A percentile compares a stretch with the other conserved stretches of the same genome.
phyloP scores from a whole-genome alignment of 2,888 invertebrate genomes.

The Drosophila emarginata region DNA sequence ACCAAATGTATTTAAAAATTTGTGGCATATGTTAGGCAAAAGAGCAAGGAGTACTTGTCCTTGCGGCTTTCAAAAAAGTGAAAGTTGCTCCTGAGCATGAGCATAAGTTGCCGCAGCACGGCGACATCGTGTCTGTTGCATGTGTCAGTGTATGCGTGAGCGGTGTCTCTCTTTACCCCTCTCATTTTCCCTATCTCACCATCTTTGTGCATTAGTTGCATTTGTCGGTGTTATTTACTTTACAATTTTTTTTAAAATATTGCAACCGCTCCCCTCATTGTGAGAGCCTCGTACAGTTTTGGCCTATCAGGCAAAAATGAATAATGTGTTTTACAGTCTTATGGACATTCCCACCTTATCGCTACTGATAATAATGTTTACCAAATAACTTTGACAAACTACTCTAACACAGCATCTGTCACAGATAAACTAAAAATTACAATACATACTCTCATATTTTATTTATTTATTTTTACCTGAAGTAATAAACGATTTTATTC shows the following conservation, averaged over 20 bases:
- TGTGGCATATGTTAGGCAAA: background rate
- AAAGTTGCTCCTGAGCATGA: conserved; percentile 23
- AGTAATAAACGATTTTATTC: background rate
- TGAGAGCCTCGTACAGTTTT: background rate
- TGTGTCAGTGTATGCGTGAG: conserved; percentile 19
- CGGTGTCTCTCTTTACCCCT: conserved; percentile 1
- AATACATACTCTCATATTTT: no score
- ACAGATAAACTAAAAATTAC: background rate
- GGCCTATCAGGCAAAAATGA: background rate
- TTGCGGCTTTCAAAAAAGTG: conserved; percentile 5
- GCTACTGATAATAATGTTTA: conserved; percentile 3
- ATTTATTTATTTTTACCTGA: no score
- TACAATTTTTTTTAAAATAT: background rate
- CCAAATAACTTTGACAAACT: background rate
- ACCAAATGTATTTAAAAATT: background rate
- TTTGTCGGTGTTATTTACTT: conserved; percentile 5
- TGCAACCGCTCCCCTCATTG: background rate
- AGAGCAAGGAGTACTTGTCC: background rate
- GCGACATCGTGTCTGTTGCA: conserved; percentile 36
- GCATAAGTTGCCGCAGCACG: conserved; percentile 14
- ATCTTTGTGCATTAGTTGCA: conserved; percentile 1
- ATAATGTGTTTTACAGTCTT: conserved; percentile 18
- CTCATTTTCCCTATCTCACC: background rate
- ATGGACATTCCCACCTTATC: conserved; percentile 22
- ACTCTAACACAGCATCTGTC: background rate